phyloP scores from a whole-genome alignment of 2,113 vertebrate species.

The Pedionomus torquatus region DNA sequence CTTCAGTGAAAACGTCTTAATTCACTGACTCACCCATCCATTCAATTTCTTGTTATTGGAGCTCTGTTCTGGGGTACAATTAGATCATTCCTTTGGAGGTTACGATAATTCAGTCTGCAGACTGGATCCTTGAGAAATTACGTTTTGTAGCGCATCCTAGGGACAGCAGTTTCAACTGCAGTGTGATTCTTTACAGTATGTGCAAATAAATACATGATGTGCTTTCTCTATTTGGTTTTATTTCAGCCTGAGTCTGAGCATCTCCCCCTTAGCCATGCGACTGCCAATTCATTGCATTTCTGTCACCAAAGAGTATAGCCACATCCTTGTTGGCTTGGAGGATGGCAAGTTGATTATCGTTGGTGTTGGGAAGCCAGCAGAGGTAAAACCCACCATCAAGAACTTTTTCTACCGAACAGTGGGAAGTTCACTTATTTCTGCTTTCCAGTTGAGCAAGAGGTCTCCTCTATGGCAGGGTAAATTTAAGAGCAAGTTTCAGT shows the following conservation, averaged over 20 bases:
- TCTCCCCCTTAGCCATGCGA: slow-evolving; percentile 89
- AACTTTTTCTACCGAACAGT: slow-evolving; percentile 86
- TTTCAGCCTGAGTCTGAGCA: slow-evolving; percentile 85
- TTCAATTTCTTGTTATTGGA: not conserved
- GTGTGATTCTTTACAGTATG: not conserved
- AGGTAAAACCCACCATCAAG: slow-evolving; percentile 91
- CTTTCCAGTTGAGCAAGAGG: slow-evolving; percentile 81
- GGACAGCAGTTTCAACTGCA: not conserved
- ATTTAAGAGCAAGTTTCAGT: slow-evolving; percentile 82
- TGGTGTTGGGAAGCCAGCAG: slow-evolving; percentile 93
- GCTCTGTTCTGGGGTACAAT: not conserved
- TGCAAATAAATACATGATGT: not conserved
- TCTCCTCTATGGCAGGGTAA: slow-evolving; percentile 84
- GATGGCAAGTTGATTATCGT: slow-evolving; percentile 97
- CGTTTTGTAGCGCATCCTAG: not conserved
- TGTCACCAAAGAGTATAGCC: slow-evolving; percentile 93
- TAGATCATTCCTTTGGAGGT: not conserved
- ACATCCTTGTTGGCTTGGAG: slow-evolving; percentile 92
- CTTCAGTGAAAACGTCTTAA: not conserved
- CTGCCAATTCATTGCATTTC: slow-evolving; percentile 90
- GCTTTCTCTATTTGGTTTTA: not conserved
- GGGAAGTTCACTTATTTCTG: slow-evolving; percentile 79
- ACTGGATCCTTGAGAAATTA: not conserved
- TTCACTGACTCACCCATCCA: not conserved
- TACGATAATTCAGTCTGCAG: not conserved